Conservation (phyloP, 2,797 vertebrate species). For the Adrianichthys oophorus region DNA sequence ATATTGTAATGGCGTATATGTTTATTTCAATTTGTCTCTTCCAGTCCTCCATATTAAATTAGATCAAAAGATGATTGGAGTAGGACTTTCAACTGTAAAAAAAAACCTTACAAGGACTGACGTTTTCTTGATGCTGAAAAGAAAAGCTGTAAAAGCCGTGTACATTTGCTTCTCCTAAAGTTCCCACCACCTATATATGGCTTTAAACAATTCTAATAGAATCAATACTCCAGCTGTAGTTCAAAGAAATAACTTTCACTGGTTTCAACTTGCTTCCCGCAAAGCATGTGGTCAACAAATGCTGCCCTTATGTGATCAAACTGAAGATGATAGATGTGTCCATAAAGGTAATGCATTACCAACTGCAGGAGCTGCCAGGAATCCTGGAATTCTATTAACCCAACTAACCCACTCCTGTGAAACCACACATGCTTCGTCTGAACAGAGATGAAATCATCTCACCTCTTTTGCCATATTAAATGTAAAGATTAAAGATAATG, state of each 20-base stretch:
- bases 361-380: slow-evolving; percentile 43
- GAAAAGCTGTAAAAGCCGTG: slow-evolving; percentile 4
- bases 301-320: slow-evolving; percentile 48
- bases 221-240: slow-evolving; percentile 24
- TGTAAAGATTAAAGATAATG: neutral
- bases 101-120: too few relatives aligned
- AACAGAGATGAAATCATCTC: slow-evolving; percentile 11
- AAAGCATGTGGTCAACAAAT: slow-evolving; percentile 48
- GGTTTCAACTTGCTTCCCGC: slow-evolving; percentile 18
- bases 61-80: too few relatives aligned
- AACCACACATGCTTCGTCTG: slow-evolving; percentile 19
- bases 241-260: slow-evolving; percentile 9
- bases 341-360: slow-evolving; percentile 42
- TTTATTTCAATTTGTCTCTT: too few relatives aligned
- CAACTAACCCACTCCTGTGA: slow-evolving; percentile 39
- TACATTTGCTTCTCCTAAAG: neutral
- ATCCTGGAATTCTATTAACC: slow-evolving; percentile 47
- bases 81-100: too few relatives aligned
- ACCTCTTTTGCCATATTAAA: slow-evolving; percentile 9
- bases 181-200: slow-evolving; percentile 7
- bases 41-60: too few relatives aligned
- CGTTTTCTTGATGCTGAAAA: neutral
- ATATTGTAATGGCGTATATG: too few relatives aligned
- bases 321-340: slow-evolving; percentile 52
- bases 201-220: slow-evolving; percentile 37